Evolutionary conservation across 2,888 invertebrate genomes (phyloP).

Genomic region (Andrena bucephala): DNA sequence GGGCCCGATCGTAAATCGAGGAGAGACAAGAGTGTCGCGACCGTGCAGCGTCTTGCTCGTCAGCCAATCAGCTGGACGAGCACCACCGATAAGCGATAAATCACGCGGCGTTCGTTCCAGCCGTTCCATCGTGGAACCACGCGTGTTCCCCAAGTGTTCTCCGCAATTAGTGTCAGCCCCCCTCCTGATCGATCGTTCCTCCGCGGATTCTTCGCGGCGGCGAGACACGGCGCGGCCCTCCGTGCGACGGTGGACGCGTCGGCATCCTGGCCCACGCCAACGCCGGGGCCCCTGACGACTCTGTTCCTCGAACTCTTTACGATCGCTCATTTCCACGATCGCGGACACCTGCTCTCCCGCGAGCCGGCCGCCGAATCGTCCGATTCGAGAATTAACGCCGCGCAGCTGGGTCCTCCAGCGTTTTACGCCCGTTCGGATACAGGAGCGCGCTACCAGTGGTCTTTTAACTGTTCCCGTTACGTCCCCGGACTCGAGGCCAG

Average conservation of each 20-base stretch:
- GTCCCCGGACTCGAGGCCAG: neutral
- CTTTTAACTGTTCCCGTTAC: neutral
- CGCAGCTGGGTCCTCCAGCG: constrained; percentile 1
- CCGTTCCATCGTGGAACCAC: constrained; percentile 72
- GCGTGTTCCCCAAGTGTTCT: constrained; percentile 78
- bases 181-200: constrained; percentile 79
- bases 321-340: constrained; percentile 59
- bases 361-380: neutral
- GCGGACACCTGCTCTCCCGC: constrained; percentile 22
- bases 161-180: constrained; percentile 81
- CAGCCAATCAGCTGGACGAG: constrained; percentile 77
- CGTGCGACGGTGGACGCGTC: constrained; percentile 47
- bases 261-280: constrained; percentile 69
- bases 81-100: constrained; percentile 79
- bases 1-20: constrained; percentile 73
- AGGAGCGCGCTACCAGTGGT: neutral
- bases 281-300: constrained; percentile 71
- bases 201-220: constrained; percentile 72
- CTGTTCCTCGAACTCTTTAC: constrained; percentile 68
- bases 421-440: neutral
- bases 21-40: constrained; percentile 72
- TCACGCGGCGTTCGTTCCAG: constrained; percentile 75
- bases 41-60: constrained; percentile 67
- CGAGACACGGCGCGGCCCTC: constrained; percentile 56
- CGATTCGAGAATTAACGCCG: neutral